Evolutionary conservation across 2,888 invertebrate genomes (phyloP), one percentile per base, ranked within the genome.

Genomic region (Chesias legatella): DNA sequence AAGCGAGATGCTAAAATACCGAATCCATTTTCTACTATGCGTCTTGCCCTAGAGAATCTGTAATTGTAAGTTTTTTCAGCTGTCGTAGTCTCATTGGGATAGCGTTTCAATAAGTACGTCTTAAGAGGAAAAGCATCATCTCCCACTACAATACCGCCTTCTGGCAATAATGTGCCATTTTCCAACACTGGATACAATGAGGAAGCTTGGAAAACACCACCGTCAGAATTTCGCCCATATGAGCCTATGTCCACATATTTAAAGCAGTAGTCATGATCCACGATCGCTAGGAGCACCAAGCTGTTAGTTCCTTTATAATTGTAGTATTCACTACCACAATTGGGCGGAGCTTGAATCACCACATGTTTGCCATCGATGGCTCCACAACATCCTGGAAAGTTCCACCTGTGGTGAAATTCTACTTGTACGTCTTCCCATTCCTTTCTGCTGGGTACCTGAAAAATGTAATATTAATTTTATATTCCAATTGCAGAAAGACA

Each of bases 281-380:
- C 58, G 45, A 61, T 31, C 34, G 58, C 62, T 43, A 61, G 38
- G 11, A 60, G 43, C 27, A 59, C 58, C 44, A 58, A 48, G 49
- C 58, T 51, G 33, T 43, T 54, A 20, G 40, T 46, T 44, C 53
- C 46, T 57, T 62, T 60, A 47, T 61, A 62, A 48, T 60, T 61
- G 33, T 42, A 62, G 46, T 53, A 61, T 51, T 45, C 38, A 56
- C 57, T 56, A 42, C 57, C 58, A 49, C 47, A 40, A 35, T 53
- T 43, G 22, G 43, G 49, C 10, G 51, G 53, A 38, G 44, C 54
- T 53, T 56, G 50, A 44, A 63, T 59, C 25, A 34, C 41, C 37
- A 62, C 47, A 50, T 60, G 57, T 43, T 60, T 63, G 34, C 58
- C 51, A n/a, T n/a, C n/a, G n/a, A n/a, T n/a, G n/a, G n/a, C n/a